phyloP scores from a whole-genome alignment of 2,113 vertebrate genomes.

The Chloropsis hardwickii region DNA sequence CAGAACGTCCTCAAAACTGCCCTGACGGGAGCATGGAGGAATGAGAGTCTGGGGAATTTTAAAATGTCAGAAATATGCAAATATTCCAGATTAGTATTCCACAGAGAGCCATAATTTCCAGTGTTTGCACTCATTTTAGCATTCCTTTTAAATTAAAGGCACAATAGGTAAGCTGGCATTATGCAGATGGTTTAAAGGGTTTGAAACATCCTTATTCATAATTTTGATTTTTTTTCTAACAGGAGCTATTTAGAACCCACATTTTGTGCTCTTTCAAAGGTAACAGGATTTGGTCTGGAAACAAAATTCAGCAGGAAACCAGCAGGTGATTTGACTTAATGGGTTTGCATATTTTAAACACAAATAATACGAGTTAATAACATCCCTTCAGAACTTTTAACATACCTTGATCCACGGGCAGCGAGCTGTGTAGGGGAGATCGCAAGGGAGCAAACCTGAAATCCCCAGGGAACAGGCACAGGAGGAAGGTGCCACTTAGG shows the following conservation, averaged over 20 bases:
- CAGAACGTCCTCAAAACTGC: not conserved
- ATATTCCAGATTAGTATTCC: not conserved
- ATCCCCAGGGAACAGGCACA: not conserved
- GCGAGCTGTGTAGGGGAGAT: not conserved
- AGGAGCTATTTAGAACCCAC: not conserved
- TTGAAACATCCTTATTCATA: not conserved
- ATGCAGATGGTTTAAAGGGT: not conserved
- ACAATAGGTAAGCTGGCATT: conserved; percentile 44
- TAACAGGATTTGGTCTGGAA: not conserved
- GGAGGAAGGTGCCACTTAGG: not conserved
- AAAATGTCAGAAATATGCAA: conserved; percentile 27
- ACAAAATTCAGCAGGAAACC: not conserved
- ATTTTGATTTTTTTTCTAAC: not conserved
- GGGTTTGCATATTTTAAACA: not conserved
- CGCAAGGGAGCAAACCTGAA: not conserved
- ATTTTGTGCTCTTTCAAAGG: conserved; percentile 6
- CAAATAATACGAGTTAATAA: not conserved
- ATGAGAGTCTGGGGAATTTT: conserved; percentile 14
- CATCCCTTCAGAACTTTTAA: not conserved
- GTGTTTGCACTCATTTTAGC: conserved; percentile 46
- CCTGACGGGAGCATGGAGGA: not conserved
- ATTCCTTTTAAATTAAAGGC: conserved; percentile 51
- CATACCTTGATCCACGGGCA: not conserved
- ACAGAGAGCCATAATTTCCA: conserved; percentile 25
- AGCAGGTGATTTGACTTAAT: not conserved